A percentile compares a stretch with the other conserved stretches of the same genome.
Conservation (phyloP, 2,113 vertebrate genomes). For the Muntiacus muntjak region DNA sequence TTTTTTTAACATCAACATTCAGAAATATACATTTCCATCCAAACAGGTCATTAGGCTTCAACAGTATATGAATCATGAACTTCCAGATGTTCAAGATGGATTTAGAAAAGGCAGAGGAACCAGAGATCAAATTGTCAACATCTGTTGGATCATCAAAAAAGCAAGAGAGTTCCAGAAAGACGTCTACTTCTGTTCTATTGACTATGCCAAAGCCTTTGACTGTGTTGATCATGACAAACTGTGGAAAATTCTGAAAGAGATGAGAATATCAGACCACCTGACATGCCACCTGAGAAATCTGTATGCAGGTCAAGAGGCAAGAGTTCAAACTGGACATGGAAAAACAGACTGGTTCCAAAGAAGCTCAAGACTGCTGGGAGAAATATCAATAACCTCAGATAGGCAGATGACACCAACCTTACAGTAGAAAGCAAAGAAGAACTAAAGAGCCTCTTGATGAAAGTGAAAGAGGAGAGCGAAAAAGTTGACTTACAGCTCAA, state of each 20-base stretch:
- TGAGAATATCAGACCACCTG: neutral
- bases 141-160: neutral
- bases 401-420: neutral
- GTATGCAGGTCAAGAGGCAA: neutral
- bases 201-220: neutral
- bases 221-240: neutral
- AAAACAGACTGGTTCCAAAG: neutral
- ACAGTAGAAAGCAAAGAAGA: neutral
- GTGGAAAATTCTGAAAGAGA: neutral
- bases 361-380: neutral
- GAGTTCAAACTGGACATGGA: neutral
- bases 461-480: neutral
- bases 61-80: neutral
- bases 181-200: neutral
- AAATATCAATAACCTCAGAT: neutral
- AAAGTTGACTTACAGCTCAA: neutral
- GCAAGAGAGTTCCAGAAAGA: neutral
- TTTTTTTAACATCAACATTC: neutral
- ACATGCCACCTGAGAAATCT: neutral
- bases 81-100: neutral
- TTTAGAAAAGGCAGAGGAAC: neutral
- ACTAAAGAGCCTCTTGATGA: neutral
- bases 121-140: neutral
- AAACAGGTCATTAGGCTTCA: neutral
- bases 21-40: neutral